Conservation (phyloP, 2,888 invertebrate species). For the Strigamia crassipes region DNA sequence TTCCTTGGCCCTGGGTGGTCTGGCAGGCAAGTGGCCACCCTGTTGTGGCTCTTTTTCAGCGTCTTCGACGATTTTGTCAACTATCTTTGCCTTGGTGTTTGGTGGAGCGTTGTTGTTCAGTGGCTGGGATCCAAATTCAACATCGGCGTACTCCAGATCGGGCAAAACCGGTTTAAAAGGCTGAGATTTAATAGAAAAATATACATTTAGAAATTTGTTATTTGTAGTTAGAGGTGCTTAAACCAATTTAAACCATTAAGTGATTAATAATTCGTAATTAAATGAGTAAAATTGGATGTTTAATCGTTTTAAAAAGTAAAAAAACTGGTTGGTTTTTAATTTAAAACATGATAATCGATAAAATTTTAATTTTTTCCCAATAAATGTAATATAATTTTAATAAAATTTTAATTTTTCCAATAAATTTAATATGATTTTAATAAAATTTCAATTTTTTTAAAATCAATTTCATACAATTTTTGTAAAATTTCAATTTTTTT, state of each 20-base stretch:
- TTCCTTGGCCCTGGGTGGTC: conserved; percentile 27
- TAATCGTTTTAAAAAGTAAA: too few relatives aligned
- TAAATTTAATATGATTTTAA: too few relatives aligned
- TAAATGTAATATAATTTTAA: neutral
- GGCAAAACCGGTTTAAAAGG: conserved; percentile 76
- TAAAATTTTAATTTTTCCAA: neutral
- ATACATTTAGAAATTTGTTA: too few relatives aligned
- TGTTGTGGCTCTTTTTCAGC: conserved; percentile 33
- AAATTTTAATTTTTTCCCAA: neutral
- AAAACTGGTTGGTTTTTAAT: too few relatives aligned
- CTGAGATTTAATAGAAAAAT: conserved; percentile 61
- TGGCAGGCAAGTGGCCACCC: neutral
- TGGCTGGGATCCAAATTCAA: conserved; percentile 65
- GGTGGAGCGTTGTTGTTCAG: conserved; percentile 39
- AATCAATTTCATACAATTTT: too few relatives aligned
- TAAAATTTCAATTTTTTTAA: too few relatives aligned
- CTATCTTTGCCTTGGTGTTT: conserved; percentile 36
- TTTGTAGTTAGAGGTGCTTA: too few relatives aligned
- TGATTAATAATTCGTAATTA: too few relatives aligned
- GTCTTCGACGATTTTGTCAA: conserved; percentile 29
- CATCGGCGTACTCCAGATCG: conserved; percentile 87
- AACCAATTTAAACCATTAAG: too few relatives aligned
- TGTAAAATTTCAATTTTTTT: too few relatives aligned
- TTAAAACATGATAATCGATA: neutral
- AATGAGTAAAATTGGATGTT: too few relatives aligned